Percentiles rank a stretch among this genome's conserved stretches.
phyloP scores from a whole-genome alignment of 2,113 vertebrate species.

The Mystacornis crossleyi region DNA sequence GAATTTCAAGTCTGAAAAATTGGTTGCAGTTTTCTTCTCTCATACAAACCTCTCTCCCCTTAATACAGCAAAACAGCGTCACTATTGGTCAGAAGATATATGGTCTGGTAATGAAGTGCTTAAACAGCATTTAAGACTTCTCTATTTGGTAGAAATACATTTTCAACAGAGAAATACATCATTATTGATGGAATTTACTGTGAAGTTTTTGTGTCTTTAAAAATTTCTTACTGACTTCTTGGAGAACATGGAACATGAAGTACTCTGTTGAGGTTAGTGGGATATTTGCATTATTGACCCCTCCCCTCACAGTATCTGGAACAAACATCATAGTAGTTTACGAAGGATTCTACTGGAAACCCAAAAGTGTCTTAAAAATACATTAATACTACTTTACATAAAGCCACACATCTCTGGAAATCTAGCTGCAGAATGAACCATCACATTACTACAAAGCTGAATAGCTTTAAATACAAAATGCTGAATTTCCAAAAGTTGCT shows the following conservation, averaged over 20 bases:
- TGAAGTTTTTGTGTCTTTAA: not conserved
- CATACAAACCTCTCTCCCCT: not conserved
- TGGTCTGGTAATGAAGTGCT: not conserved
- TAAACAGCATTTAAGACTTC: not conserved
- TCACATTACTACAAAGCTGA: slow-evolving; percentile 23
- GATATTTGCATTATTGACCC: not conserved
- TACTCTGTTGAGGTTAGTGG: not conserved
- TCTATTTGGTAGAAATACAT: not conserved
- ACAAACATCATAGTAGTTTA: not conserved
- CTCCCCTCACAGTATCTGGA: not conserved
- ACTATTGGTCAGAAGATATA: not conserved
- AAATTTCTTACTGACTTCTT: not conserved
- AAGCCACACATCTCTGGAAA: not conserved
- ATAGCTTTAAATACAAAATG: slow-evolving; percentile 54
- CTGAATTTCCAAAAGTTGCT: slow-evolving; percentile 39
- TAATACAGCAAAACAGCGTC: not conserved
- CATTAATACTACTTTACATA: not conserved
- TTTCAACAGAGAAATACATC: not conserved
- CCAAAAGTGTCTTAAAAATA: not conserved
- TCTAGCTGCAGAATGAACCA: not conserved
- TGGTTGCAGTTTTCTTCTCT: not conserved
- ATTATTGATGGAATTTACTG: not conserved
- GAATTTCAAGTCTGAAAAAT: not conserved
- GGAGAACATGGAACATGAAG: not conserved
- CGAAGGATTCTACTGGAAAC: not conserved